Evolutionary conservation across 2,888 invertebrate species (phyloP), one percentile per base, ranked within the genome.

Genomic region (Colostygia pectinataria): DNA sequence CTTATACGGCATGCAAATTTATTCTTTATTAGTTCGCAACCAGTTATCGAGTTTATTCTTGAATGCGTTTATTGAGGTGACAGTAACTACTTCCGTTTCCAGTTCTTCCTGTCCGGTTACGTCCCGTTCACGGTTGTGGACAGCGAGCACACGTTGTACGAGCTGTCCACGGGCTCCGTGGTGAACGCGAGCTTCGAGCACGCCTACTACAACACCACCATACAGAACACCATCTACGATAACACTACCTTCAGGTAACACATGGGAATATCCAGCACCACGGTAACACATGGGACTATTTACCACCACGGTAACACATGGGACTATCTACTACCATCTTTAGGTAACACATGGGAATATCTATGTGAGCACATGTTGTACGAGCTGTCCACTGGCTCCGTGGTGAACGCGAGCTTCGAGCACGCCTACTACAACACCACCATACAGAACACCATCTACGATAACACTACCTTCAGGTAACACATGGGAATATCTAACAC

Each of bases 381-480:
- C 63, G 77, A 74, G 13, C 68, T 78, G 0, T 74, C 86, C 0
- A 78, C 69, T 53, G 73, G 54, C 37, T 81, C 67, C 0, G 59
- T 85, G 6, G 45, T 63, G 0, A 87, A 88, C 58, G 53, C 57
- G 1, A 82, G 85, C 0, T 83, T 79, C 53, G 73, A 75, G 0
- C 77, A 82, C 44, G 57, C 68, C 0, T 79, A 85, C n/a, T 93
- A 93, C 77, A 93, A 92, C 66, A 79, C 78, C 7, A 93, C 93
- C 0, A 37, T 85, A 2, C 85, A 94, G 63, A 95, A 52, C 2
- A 52, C 46, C 0, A 27, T 42, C n/a, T 52, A 42, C 4, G 24
- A 28, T 0, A 47, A 52, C 5, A 42, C 24, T 1, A 43, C 42
- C 0, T 46, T 52, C 38, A 46, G 38, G 52, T 52, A 20, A 25